These are phyloP conservation scores for Megaceryle maxima DNA, from an alignment of 2,113 vertebrate species.

Conservation along the genomic window DNA sequence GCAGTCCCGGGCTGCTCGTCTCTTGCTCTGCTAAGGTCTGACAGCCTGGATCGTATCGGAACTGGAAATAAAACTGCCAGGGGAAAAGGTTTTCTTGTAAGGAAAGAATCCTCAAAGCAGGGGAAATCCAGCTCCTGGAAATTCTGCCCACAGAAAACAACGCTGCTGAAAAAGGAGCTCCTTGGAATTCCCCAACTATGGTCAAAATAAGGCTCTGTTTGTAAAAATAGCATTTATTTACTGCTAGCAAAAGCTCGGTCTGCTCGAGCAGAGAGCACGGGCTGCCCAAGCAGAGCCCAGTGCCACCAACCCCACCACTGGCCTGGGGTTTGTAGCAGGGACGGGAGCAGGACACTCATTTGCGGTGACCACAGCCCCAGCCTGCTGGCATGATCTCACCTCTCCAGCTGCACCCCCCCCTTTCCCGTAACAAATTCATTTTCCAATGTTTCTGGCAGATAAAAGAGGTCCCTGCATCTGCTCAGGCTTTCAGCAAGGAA, in stretches of 20 bases:
- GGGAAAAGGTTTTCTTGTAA: background rate
- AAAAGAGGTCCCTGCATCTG: constrained; percentile 6
- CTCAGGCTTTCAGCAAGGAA: constrained; percentile 2
- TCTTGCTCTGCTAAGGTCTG: background rate
- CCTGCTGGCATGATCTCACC: background rate
- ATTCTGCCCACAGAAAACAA: background rate
- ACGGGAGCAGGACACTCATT: background rate
- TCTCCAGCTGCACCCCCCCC: background rate
- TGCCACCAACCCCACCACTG: accelerated
- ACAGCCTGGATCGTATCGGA: accelerated
- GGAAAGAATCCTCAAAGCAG: background rate
- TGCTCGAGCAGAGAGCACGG: background rate
- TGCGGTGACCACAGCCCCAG: background rate
- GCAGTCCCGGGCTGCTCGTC: accelerated
- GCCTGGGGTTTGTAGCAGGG: accelerated
- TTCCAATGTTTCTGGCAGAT: background rate
- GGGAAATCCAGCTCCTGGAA: background rate
- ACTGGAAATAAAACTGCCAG: background rate
- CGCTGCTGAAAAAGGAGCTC: background rate
- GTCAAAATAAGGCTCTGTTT: background rate
- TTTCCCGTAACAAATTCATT: background rate
- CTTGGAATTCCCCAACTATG: background rate
- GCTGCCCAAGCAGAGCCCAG: background rate
- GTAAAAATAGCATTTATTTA: background rate
- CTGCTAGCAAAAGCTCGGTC: background rate